These are phyloP conservation scores for Microcebus griseorufus DNA, from an alignment of 2,113 vertebrate genomes.

Conservation along the genomic window DNA sequence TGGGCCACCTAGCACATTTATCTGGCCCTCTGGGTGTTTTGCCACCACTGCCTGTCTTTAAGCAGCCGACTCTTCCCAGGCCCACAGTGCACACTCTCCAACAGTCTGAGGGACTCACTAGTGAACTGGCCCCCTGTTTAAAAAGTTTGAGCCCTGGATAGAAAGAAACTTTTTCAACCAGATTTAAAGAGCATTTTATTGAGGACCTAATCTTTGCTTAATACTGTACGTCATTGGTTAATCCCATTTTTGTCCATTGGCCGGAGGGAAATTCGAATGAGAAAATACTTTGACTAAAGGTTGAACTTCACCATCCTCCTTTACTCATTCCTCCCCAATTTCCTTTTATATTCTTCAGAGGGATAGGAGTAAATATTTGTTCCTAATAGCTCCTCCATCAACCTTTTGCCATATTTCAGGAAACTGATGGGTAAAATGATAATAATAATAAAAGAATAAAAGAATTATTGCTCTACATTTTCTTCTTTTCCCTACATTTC, in stretches of 20 bases:
- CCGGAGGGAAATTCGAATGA: background rate
- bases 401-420: background rate
- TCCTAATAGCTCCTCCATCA: background rate
- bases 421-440: background rate
- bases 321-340: background rate
- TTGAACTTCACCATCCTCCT: background rate
- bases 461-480: background rate
- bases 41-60: too few relatives aligned
- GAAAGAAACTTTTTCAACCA: background rate
- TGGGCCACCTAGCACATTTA: too few relatives aligned
- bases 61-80: too few relatives aligned
- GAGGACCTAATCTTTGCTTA: background rate
- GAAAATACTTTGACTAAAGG: background rate
- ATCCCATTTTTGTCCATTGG: background rate
- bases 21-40: too few relatives aligned
- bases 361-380: background rate
- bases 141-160: background rate
- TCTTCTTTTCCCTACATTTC: background rate
- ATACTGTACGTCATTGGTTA: background rate
- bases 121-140: too few relatives aligned
- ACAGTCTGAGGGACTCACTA: too few relatives aligned
- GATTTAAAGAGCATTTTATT: background rate
- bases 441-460: background rate
- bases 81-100: too few relatives aligned
- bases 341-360: background rate